Conservation (phyloP, 2,113 vertebrate species). For the Notothenia coriiceps region DNA sequence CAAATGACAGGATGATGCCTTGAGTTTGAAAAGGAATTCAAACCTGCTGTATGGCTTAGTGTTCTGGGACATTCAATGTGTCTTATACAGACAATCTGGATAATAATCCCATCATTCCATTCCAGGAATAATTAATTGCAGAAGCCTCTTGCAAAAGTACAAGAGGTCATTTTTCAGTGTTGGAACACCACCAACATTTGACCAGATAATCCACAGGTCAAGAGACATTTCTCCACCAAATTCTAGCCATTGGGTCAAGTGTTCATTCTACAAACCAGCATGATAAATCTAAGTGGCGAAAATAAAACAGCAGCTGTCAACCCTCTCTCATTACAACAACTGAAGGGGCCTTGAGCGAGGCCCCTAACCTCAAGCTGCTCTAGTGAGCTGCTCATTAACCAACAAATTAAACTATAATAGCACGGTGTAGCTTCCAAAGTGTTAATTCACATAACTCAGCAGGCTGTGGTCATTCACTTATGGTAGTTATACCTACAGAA, state of each 20-base stretch:
- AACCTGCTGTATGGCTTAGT: neutral
- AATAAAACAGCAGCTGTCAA: neutral
- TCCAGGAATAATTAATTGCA: neutral
- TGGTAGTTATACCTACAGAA: too few species aligned
- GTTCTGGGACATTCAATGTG: neutral
- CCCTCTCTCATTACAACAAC: neutral
- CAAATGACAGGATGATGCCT: neutral
- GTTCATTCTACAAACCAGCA: neutral
- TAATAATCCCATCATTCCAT: neutral
- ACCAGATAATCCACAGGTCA: conserved; percentile 1
- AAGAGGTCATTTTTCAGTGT: neutral
- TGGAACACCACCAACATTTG: neutral
- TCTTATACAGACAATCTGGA: neutral
- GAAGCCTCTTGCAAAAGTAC: neutral
- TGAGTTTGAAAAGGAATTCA: neutral
- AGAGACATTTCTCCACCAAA: neutral
- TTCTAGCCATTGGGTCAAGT: neutral
- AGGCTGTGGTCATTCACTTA: too few species aligned
- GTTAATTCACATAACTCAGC: neutral
- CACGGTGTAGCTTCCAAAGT: neutral
- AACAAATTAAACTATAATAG: neutral
- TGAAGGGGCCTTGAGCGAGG: conserved; percentile 5
- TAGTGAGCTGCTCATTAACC: conserved; percentile 1
- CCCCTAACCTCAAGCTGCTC: neutral
- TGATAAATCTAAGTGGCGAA: neutral